Conservation (phyloP, 2,797 vertebrate species). For the Lophotriccus pileatus region DNA sequence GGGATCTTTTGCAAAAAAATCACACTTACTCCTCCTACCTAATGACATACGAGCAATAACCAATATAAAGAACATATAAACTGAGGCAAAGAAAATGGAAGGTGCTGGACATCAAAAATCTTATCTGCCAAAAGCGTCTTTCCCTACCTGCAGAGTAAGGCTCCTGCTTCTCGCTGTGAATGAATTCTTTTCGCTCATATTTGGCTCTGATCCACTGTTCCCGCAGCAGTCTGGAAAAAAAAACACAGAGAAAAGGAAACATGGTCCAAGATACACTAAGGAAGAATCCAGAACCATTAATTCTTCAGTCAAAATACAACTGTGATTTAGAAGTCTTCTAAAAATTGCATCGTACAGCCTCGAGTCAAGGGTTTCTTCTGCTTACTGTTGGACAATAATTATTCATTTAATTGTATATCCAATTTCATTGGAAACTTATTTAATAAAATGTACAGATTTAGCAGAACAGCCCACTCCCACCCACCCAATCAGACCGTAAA, state of each 20-base stretch:
- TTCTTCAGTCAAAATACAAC: not conserved
- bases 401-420: not conserved
- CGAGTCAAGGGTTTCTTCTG: not conserved
- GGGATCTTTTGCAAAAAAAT: not conserved
- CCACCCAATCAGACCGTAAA: not conserved
- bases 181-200: conserved; percentile 89
- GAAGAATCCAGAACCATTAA: not conserved
- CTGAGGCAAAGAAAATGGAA: not conserved
- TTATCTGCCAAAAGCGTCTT: not conserved
- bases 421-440: not conserved
- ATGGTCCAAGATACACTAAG: not conserved
- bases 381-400: not conserved
- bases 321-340: not conserved
- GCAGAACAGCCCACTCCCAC: not conserved
- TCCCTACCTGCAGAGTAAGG: conserved; percentile 88
- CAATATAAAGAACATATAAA: not conserved
- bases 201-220: conserved; percentile 94
- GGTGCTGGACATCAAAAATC: not conserved
- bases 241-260: not conserved
- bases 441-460: not conserved
- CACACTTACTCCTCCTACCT: not conserved
- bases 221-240: conserved; percentile 81
- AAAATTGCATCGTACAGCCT: not conserved
- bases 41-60: not conserved
- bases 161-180: conserved; percentile 84